Conservation (phyloP, 2,888 invertebrate species). For the Hipparchia sbordonii region DNA sequence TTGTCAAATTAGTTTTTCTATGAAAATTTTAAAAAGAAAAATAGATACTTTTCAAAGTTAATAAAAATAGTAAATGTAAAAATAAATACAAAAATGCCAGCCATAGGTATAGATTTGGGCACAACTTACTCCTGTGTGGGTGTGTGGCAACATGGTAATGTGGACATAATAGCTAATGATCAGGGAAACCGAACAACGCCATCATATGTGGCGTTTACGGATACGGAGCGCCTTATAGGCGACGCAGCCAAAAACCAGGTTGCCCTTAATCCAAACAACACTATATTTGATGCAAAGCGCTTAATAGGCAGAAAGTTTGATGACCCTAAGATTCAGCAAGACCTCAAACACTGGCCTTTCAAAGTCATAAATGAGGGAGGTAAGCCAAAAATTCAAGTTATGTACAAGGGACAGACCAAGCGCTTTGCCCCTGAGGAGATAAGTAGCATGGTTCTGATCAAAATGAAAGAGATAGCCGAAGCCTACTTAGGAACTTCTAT, state of each 20-base stretch:
- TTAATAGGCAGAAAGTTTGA: constrained; percentile 90
- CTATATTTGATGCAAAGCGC: constrained; percentile 91
- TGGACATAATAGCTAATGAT: constrained; percentile 87
- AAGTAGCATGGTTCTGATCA: constrained; percentile 85
- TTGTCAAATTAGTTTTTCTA: constrained; percentile 1
- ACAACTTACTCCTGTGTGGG: constrained; percentile 82
- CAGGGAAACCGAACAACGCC: constrained; percentile 88
- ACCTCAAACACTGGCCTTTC: constrained; percentile 93
- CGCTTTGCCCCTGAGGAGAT: constrained; percentile 87
- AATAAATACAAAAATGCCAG: constrained; percentile 58
- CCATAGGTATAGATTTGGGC: constrained; percentile 81
- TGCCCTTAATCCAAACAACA: constrained; percentile 88
- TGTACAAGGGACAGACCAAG: constrained; percentile 85
- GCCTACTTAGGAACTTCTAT: constrained; percentile 86
- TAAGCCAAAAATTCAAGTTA: constrained; percentile 86
- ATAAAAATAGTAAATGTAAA: constrained; percentile 21
- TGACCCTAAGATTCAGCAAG: constrained; percentile 88
- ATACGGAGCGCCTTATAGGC: constrained; percentile 84
- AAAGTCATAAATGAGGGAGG: constrained; percentile 85
- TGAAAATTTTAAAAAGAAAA: background rate
- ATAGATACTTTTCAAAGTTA: background rate
- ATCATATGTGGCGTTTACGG: constrained; percentile 88
- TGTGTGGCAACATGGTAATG: constrained; percentile 85
- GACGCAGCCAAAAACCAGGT: constrained; percentile 88
- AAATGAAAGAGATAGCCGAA: constrained; percentile 86